Percentiles rank a stretch among this genome's conserved stretches.
phyloP scores from a whole-genome alignment of 2,797 vertebrate species.

The Limosa lapponica region DNA sequence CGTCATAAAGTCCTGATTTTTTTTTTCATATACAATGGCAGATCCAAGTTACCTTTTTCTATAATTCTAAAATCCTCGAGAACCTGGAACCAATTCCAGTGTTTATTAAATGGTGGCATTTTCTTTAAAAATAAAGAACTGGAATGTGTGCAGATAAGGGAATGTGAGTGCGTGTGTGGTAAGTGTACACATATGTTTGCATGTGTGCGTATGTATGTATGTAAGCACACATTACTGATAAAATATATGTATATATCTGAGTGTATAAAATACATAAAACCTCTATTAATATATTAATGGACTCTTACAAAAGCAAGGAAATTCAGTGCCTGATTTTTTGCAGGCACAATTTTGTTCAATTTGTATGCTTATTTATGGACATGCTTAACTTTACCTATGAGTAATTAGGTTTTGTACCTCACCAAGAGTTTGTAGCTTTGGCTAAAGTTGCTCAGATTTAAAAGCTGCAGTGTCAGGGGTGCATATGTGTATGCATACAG shows the following conservation, averaged over 20 bases:
- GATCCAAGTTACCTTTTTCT: slow-evolving; percentile 25
- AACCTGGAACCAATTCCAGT: slow-evolving; percentile 27
- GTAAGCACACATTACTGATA: background rate
- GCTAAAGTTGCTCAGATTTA: background rate
- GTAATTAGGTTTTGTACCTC: slow-evolving; percentile 41
- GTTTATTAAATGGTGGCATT: slow-evolving; percentile 52
- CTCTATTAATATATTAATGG: slow-evolving; percentile 32
- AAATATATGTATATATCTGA: slow-evolving; percentile 67
- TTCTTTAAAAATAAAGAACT: slow-evolving; percentile 22
- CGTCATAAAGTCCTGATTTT: slow-evolving; percentile 1
- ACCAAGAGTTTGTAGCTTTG: background rate
- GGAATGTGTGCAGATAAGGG: slow-evolving; percentile 23
- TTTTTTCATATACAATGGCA: background rate
- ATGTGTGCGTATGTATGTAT: background rate
- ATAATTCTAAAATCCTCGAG: background rate
- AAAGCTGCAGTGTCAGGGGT: background rate
- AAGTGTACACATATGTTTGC: background rate
- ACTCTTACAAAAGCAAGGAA: slow-evolving; percentile 26
- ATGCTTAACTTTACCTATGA: background rate
- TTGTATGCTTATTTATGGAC: background rate
- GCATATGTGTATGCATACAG: background rate
- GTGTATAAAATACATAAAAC: slow-evolving; percentile 9
- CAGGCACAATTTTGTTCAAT: slow-evolving; percentile 4
- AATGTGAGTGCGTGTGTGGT: background rate
- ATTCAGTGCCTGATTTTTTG: slow-evolving; percentile 19